Evolutionary conservation across 2,113 vertebrate species (phyloP).

Genomic region (Pollimyrus isidori): DNA sequence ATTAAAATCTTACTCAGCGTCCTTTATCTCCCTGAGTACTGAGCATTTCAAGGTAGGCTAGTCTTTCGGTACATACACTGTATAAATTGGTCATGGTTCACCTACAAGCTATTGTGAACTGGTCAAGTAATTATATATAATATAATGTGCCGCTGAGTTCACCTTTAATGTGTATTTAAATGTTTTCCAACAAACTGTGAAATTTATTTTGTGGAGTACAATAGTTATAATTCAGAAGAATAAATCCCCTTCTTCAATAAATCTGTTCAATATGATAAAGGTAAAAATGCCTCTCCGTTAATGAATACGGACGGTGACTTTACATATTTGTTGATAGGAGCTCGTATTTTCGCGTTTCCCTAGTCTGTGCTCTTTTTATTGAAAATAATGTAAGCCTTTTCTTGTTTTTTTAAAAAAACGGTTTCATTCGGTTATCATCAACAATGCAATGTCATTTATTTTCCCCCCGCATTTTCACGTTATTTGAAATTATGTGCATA

Average conservation of each 20-base stretch:
- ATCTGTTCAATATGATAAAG: constrained; percentile 23
- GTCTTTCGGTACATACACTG: constrained; percentile 20
- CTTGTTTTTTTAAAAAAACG: not conserved
- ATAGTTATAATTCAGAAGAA: constrained; percentile 18
- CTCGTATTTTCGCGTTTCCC: not conserved
- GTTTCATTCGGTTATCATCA: constrained; percentile 15
- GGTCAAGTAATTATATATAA: constrained; percentile 12
- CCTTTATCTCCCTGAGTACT: constrained; percentile 31
- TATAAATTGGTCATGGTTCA: constrained; percentile 25
- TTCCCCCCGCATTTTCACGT: not conserved
- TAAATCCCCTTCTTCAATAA: constrained; percentile 21
- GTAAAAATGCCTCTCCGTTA: constrained; percentile 11
- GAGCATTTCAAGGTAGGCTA: constrained; percentile 25
- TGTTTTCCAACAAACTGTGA: constrained; percentile 18
- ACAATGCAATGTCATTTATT: constrained; percentile 8
- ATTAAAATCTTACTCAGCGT: constrained; percentile 28
- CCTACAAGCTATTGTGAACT: constrained; percentile 21
- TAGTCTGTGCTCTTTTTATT: not conserved
- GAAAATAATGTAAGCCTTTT: constrained; percentile 17
- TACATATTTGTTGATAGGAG: constrained; percentile 22
- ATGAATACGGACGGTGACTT: constrained; percentile 20
- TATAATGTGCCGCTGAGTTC: constrained; percentile 21
- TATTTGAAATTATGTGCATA: not conserved
- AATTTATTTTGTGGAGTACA: constrained; percentile 20
- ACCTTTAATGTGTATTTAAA: constrained; percentile 29